These are phyloP conservation scores for Catamblyrhynchus diadema DNA, from an alignment of 2,797 vertebrate genomes.

Conservation along the genomic window DNA sequence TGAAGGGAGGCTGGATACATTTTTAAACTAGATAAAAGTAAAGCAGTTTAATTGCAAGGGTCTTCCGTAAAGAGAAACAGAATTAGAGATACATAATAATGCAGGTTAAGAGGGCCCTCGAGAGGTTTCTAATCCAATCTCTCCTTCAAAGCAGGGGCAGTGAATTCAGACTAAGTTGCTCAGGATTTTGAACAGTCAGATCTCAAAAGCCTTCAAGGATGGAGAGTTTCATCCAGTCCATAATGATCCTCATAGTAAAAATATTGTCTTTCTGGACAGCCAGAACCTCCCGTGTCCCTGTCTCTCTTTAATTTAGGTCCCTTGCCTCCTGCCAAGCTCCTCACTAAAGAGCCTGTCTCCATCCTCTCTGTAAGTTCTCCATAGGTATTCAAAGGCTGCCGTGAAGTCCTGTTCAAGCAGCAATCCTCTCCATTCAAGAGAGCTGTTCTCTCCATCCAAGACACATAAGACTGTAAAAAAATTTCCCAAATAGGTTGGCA, in stretches of 20 bases:
- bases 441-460: not conserved
- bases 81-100: not conserved
- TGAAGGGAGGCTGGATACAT: not conserved
- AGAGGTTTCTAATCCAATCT: not conserved
- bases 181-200: not conserved
- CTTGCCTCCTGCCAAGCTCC: not conserved
- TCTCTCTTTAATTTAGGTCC: not conserved
- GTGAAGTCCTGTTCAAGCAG: not conserved
- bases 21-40: not conserved
- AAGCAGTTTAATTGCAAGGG: not conserved
- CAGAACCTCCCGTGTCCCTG: not conserved
- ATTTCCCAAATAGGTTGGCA: rapidly evolving
- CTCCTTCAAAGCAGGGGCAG: not conserved
- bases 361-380: not conserved
- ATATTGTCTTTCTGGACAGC: not conserved
- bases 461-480: not conserved
- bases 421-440: not conserved
- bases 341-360: not conserved
- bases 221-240: not conserved
- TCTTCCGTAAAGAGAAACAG: not conserved
- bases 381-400: not conserved
- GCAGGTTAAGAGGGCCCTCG: not conserved
- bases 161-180: not conserved
- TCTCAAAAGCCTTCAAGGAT: not conserved
- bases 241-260: not conserved